Conservation (phyloP, 2,113 vertebrate genomes). For the Nothocercus julius region DNA sequence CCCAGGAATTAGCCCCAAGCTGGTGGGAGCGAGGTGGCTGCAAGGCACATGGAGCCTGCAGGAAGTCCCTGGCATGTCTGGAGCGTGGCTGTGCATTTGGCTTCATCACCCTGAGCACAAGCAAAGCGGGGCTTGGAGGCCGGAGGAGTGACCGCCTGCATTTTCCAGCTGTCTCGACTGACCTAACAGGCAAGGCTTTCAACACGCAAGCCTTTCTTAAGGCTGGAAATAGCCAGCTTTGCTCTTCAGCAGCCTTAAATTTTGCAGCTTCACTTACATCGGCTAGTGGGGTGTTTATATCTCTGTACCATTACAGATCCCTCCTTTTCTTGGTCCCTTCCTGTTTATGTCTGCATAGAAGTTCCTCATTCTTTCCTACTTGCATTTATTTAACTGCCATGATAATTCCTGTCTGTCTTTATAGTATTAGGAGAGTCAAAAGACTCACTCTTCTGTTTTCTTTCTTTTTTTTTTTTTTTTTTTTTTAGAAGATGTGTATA, state of each 20-base stretch:
- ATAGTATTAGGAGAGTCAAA: neutral
- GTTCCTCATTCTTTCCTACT: neutral
- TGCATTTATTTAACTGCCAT: neutral
- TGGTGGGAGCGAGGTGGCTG: neutral
- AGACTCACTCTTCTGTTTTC: neutral
- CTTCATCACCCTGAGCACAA: neutral
- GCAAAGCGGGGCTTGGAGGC: neutral
- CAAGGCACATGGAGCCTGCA: accelerated
- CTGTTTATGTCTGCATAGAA: accelerated
- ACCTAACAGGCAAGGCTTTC: accelerated
- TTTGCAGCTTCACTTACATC: neutral
- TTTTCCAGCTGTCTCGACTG: neutral
- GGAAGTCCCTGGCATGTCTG: accelerated
- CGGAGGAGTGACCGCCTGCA: neutral
- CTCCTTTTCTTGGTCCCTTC: neutral
- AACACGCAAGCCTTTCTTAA: neutral
- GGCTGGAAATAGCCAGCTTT: neutral
- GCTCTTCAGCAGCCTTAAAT: neutral
- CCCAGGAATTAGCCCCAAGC: neutral
- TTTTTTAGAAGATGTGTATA: neutral
- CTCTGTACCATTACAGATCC: neutral
- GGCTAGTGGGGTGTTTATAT: neutral
- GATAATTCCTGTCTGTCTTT: neutral
- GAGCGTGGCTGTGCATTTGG: neutral
- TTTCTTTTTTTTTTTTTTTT: too few relatives aligned